A percentile compares a stretch with the other conserved stretches of the same genome.
Conservation (phyloP, 2,797 vertebrate genomes). For the Macroramphosus scolopax region DNA sequence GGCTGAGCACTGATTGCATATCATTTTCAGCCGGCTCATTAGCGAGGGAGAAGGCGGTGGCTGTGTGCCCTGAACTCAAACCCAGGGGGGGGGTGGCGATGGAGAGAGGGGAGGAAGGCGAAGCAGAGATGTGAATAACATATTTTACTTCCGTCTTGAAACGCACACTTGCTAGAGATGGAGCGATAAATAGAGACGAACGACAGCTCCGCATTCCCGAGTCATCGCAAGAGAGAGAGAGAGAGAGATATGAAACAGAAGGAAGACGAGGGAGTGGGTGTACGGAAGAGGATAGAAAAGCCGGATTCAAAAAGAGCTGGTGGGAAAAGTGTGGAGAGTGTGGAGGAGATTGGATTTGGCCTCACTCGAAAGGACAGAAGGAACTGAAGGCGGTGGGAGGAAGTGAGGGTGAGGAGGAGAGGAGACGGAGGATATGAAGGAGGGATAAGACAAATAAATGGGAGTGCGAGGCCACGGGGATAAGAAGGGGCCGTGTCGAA, state of each 20-base stretch:
- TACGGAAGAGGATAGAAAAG: slow-evolving; percentile 48
- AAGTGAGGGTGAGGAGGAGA: slow-evolving; percentile 14
- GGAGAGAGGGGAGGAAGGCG: no score
- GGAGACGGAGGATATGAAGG: slow-evolving; percentile 2
- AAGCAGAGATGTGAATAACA: no score
- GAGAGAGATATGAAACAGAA: slow-evolving; percentile 19
- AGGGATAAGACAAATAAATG: slow-evolving; percentile 20
- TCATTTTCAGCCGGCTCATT: slow-evolving; percentile 64
- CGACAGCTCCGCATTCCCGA: slow-evolving; percentile 21
- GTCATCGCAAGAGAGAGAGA: slow-evolving; percentile 17
- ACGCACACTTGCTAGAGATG: slow-evolving; percentile 16
- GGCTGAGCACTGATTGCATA: slow-evolving; percentile 64
- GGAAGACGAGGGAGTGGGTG: slow-evolving; percentile 44
- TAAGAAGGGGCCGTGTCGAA: slow-evolving; percentile 19
- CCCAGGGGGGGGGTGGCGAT: no score
- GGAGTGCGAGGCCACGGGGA: slow-evolving; percentile 14
- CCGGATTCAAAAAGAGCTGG: slow-evolving; percentile 42
- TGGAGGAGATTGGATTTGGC: slow-evolving; percentile 64
- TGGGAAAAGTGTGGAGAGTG: slow-evolving; percentile 62
- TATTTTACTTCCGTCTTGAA: slow-evolving; percentile 6
- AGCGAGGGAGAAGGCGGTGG: slow-evolving; percentile 60
- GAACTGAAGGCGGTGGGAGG: slow-evolving; percentile 44
- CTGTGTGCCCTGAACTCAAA: slow-evolving; percentile 50
- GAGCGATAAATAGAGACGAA: slow-evolving; percentile 19
- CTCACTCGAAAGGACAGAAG: slow-evolving; percentile 33